Conservation (phyloP, 1,140 invertebrate species). For the Neelides sp. region DNA sequence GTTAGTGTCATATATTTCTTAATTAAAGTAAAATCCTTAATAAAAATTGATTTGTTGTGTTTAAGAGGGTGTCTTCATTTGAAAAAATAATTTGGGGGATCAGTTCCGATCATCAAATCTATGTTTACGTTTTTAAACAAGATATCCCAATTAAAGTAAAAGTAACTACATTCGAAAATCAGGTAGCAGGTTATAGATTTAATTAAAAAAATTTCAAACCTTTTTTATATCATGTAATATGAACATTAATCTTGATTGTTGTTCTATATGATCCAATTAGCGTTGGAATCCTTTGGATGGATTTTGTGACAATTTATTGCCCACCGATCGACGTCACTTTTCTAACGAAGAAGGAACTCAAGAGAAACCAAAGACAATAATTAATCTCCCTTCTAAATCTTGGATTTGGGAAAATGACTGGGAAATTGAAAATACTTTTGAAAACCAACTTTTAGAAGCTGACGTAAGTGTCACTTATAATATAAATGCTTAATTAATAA, state of each 20-base stretch:
- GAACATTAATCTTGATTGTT: not conserved
- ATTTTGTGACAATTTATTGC: slow-evolving; percentile 63
- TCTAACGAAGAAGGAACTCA: slow-evolving; percentile 67
- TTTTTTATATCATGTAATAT: not conserved
- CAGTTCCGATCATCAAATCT: slow-evolving; percentile 78
- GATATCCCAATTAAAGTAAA: slow-evolving; percentile 79
- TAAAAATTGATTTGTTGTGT: slow-evolving; percentile 19
- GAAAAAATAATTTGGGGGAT: slow-evolving; percentile 79
- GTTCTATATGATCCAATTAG: slow-evolving; percentile 38
- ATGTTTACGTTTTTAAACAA: slow-evolving; percentile 72
- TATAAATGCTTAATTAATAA: slow-evolving; percentile 9
- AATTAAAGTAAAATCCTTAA: not conserved
- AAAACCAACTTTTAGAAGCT: slow-evolving; percentile 71
- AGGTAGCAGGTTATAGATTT: slow-evolving; percentile 42
- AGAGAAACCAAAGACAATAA: slow-evolving; percentile 61
- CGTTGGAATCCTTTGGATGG: slow-evolving; percentile 81
- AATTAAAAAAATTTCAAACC: not conserved
- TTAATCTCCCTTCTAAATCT: slow-evolving; percentile 72
- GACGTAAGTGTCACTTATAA: slow-evolving; percentile 44
- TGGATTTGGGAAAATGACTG: slow-evolving; percentile 91
- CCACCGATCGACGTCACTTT: slow-evolving; percentile 72
- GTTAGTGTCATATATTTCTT: slow-evolving; percentile 1
- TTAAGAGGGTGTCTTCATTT: slow-evolving; percentile 61
- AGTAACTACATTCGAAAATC: slow-evolving; percentile 84
- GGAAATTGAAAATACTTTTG: slow-evolving; percentile 72